A percentile compares a stretch with the other conserved stretches of the same genome.
Conservation (phyloP, 2,888 invertebrate genomes). For the Clostera curtula region DNA sequence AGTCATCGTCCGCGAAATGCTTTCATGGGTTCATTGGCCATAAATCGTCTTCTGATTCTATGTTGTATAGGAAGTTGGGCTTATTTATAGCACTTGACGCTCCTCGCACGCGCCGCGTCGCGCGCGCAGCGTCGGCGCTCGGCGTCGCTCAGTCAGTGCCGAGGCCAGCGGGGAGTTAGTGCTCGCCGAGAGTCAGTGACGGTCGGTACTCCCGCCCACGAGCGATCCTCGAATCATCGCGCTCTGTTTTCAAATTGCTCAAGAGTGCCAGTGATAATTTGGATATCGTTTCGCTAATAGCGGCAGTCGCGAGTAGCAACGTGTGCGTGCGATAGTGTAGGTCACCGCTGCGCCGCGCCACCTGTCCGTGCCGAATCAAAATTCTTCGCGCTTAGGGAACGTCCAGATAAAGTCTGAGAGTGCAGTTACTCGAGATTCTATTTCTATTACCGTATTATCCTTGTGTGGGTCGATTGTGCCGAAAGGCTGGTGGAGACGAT, state of each 20-base stretch:
- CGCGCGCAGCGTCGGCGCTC: slow-evolving; percentile 23
- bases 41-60: slow-evolving; percentile 62
- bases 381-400: slow-evolving; percentile 41
- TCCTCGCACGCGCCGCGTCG: slow-evolving; percentile 37
- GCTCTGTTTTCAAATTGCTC: slow-evolving; percentile 40
- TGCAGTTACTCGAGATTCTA: slow-evolving; percentile 47
- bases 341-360: slow-evolving; percentile 27
- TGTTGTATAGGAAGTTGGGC: slow-evolving; percentile 60
- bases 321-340: slow-evolving; percentile 43
- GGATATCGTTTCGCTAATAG: slow-evolving; percentile 56
- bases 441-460: slow-evolving; percentile 39
- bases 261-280: slow-evolving; percentile 59
- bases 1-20: slow-evolving; percentile 46
- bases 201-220: slow-evolving; percentile 36
- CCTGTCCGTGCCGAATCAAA: slow-evolving; percentile 45
- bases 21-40: slow-evolving; percentile 67
- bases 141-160: slow-evolving; percentile 21
- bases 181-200: slow-evolving; percentile 36
- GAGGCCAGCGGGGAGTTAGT: slow-evolving; percentile 34
- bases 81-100: slow-evolving; percentile 60
- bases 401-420: slow-evolving; percentile 40
- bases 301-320: slow-evolving; percentile 34
- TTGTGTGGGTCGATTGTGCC: slow-evolving; percentile 34
- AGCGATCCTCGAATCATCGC: slow-evolving; percentile 32
- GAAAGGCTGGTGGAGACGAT: slow-evolving; percentile 31